Percentiles rank a stretch among this genome's conserved stretches.
Conservation (phyloP, 2,888 invertebrate species). For the Morinoia aosen region DNA sequence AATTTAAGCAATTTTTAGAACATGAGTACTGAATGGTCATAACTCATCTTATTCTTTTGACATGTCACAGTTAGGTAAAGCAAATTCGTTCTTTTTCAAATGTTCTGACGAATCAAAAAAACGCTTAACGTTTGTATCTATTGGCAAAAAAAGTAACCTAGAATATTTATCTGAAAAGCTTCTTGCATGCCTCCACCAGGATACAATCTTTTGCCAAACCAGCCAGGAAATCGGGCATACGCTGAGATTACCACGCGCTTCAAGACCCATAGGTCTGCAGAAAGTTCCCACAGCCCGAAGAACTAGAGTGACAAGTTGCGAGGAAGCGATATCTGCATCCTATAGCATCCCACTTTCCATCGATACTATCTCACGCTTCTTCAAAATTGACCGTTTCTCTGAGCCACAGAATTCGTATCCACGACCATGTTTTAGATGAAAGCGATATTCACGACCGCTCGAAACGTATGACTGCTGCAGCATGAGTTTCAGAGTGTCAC, state of each 20-base stretch:
- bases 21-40: too few species aligned
- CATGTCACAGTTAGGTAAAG: not conserved
- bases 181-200: not conserved
- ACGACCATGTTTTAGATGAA: not conserved
- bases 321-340: constrained; percentile 35
- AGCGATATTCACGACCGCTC: not conserved
- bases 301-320: constrained; percentile 32
- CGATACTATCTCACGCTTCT: constrained; percentile 24
- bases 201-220: not conserved
- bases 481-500: too few species aligned
- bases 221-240: not conserved
- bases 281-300: not conserved
- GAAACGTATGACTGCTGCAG: too few species aligned
- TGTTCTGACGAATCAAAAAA: not conserved
- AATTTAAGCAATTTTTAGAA: too few species aligned
- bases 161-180: not conserved
- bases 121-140: not conserved
- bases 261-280: not conserved
- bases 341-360: not conserved
- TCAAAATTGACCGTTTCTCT: constrained; percentile 26
- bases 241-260: not conserved
- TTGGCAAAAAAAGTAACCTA: not conserved
- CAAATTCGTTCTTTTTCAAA: not conserved
- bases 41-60: not conserved
- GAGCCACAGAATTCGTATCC: not conserved